Evolutionary conservation across 1,140 invertebrate genomes (phyloP), one percentile per base, ranked within the genome.

Genomic region (Plutomurus gul): DNA sequence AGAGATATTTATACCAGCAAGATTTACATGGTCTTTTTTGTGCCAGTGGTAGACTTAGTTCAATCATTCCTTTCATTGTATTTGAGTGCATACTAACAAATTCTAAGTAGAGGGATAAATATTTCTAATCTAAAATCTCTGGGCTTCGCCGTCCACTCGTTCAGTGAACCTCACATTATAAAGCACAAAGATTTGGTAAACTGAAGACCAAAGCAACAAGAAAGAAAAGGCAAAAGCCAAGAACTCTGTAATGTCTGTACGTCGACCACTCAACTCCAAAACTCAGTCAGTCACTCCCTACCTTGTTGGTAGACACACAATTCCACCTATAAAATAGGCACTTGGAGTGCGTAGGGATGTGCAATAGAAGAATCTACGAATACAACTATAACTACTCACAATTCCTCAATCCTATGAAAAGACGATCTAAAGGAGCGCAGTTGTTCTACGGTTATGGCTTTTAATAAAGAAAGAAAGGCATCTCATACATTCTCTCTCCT

Each of bases 71-170:
- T n/a, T 49, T 16, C 8, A 65, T 65, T 36, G 56, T 65, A 65
- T 65, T 65, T 65, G 56, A 18, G 16, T 33, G 36, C 18, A n/a
- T 65, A 25, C 10, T 60, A 30, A 13, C n/a, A 43, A 13, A 43
- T 65, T 33, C 27, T 56, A 65, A 65, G 56, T 27, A 65, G 56
- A 65, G 56, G 56, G 56, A 65, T 30, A 27, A 60, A 65, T 25
- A 65, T 65, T 65, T 65, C 56, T 65, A 65, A 65, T 65, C 56
- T 65, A 65, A 65, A 65, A 65, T 65, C 25, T 65, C 56, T 25
- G 25, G 22, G 56, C 27, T 65, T 30, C 56, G 56, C 36, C 56
- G 18, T 65, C 56, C 56, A 65, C 16, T 33, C 56, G 56, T 65
- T 65, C 56, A 65, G 56, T 65, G 56, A 65, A 65, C 56, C 56